These are phyloP conservation scores for Campylomormyrus numenius DNA, from an alignment of 2,113 vertebrate species.

Conservation along the genomic window DNA sequence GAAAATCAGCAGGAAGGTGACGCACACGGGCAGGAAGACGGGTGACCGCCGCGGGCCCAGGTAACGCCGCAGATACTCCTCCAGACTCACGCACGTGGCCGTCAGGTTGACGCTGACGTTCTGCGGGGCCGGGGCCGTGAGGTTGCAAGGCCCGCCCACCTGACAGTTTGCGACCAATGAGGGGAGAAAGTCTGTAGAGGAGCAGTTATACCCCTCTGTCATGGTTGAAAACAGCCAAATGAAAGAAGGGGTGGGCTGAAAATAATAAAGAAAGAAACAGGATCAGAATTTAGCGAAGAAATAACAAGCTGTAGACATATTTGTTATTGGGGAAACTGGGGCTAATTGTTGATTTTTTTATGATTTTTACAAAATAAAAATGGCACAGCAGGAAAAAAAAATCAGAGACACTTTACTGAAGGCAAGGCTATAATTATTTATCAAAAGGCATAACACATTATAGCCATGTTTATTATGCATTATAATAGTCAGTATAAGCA, in stretches of 20 bases:
- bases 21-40: constrained; percentile 73
- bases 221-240: not conserved
- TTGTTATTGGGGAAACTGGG: not conserved
- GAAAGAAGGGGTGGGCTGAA: not conserved
- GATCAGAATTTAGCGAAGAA: not conserved
- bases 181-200: constrained; percentile 26
- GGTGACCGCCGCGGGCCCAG: constrained; percentile 71
- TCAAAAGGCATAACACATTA: no score
- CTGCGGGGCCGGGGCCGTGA: constrained; percentile 37
- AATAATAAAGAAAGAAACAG: not conserved
- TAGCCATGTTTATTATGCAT: no score
- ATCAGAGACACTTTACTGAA: not conserved
- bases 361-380: not conserved
- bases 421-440: no score
- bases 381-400: not conserved
- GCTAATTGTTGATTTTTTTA: no score
- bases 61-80: constrained; percentile 67
- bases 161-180: not conserved
- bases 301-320: not conserved
- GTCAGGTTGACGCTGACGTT: constrained; percentile 31
- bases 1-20: constrained; percentile 81
- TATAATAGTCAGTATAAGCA: no score
- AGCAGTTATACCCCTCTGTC: constrained; percentile 57
- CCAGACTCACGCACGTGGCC: constrained; percentile 65
- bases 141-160: constrained; percentile 49